These are phyloP conservation scores for Nesogale talazaci DNA, from an alignment of 2,113 vertebrate species.

Conservation along the genomic window DNA sequence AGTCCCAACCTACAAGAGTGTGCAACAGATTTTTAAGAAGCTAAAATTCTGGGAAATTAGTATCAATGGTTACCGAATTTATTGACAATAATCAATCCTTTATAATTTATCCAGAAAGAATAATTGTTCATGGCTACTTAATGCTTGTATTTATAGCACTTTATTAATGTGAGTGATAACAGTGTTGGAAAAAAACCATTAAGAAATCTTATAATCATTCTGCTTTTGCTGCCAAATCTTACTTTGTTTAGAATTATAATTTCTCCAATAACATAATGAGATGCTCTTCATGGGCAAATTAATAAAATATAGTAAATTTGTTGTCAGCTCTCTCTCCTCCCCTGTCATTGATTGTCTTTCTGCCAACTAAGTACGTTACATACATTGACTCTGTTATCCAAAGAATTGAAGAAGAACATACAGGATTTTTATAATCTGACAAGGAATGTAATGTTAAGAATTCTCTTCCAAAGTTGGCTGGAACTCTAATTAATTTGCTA, in stretches of 20 bases:
- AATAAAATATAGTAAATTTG: conserved; percentile 8
- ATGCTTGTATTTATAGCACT: conserved; percentile 22
- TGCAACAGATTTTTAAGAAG: conserved; percentile 46
- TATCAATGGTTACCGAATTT: conserved; percentile 3
- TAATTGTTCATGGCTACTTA: conserved; percentile 40
- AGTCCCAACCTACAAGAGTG: not conserved
- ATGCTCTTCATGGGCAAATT: not conserved
- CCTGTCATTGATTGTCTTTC: not conserved
- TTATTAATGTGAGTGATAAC: conserved; percentile 50
- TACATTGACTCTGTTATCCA: conserved; percentile 14
- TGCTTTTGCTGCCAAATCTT: conserved; percentile 36
- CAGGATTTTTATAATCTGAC: not conserved
- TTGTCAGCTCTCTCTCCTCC: not conserved
- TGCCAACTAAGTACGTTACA: not conserved
- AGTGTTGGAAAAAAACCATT: conserved; percentile 36
- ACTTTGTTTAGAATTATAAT: conserved; percentile 27
- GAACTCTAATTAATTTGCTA: not conserved
- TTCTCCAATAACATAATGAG: not conserved
- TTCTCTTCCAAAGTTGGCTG: not conserved
- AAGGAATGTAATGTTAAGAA: not conserved
- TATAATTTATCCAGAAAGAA: conserved; percentile 48
- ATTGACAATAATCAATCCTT: conserved; percentile 47
- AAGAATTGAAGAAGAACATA: not conserved
- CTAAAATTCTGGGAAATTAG: conserved; percentile 55
- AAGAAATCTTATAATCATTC: conserved; percentile 7